Base-by-base conservation (phyloP, 2,888 invertebrate species). In the Pristionchus entomophagus region DNA sequence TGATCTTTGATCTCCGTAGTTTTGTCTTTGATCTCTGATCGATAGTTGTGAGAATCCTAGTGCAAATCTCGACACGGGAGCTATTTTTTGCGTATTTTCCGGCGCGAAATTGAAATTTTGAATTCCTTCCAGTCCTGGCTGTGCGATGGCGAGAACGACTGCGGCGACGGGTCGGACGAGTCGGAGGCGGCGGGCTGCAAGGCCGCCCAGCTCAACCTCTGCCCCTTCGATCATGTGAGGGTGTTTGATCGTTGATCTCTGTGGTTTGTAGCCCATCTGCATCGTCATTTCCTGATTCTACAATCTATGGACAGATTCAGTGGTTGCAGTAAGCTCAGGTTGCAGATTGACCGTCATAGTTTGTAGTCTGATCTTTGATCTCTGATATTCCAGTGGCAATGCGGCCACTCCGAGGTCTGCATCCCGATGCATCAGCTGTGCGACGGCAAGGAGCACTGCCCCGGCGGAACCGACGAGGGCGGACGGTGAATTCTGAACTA, bases 381-480 rank as follows among this genome's bases (percentile, higher is more conserved):
- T 38, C 26, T 65, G 65, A 65, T 53, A 10, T 29, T 69, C 35
- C 53, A 65, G 85, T 59, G 77, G 83, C 45, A 84, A 49, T 92
- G 92, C 81, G 87, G 88, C 14, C 89, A 90, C 78, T 88, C 92
- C 3, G 93, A 93, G 19, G 88, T 87, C 90, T 97, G 97, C 93
- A 96, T 97, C 93, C 96, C 96, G 0, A 97, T 91, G 17, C 88
- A 91, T 80, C 93, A 98, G 97, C 89, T 94, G 56, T 94, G 94
- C 88, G 94, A 94, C 85, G 97, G 97, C 93, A 98, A 98, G 94
- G 97, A 97, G 92, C 98, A 99, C 94, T 99, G 99, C 93, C 97
- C 97, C 0, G 98, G 98, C 93, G 98, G 97, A 32, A 97, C 87
- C 0, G 91, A 91, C 53, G 91, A 91, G 85, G 91, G 91, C n/a